A percentile compares a stretch with the other conserved stretches of the same genome.
These are phyloP conservation scores for Caenorhabditis drosophilae DNA, from an alignment of 2,888 invertebrate species.

Conservation along the genomic window DNA sequence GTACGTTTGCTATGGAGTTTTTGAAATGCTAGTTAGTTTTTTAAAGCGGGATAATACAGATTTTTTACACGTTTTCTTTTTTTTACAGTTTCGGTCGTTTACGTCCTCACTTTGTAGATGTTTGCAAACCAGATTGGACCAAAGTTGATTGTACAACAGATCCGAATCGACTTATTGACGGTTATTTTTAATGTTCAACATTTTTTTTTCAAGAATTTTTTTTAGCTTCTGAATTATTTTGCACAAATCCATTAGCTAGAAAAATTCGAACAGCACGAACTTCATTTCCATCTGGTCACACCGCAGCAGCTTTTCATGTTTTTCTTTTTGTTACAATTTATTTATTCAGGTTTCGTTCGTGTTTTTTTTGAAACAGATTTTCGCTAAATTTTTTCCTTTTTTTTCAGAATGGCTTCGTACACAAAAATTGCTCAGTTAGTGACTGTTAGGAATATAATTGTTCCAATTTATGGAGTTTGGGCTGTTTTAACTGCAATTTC, in stretches of 20 bases:
- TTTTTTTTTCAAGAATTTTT: slow-evolving; percentile 2
- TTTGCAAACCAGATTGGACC: slow-evolving; percentile 78
- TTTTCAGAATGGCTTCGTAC: slow-evolving; percentile 35
- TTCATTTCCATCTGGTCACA: slow-evolving; percentile 69
- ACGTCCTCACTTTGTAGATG: slow-evolving; percentile 88
- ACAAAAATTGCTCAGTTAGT: slow-evolving; percentile 33
- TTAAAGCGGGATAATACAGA: neutral
- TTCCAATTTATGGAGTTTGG: slow-evolving; percentile 43
- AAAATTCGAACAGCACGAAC: slow-evolving; percentile 60
- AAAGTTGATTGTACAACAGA: slow-evolving; percentile 54
- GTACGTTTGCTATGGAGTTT: slow-evolving; percentile 52
- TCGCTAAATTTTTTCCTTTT: neutral
- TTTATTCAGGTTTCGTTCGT: slow-evolving; percentile 52
- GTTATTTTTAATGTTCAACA: no score
- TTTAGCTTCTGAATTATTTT: slow-evolving; percentile 45
- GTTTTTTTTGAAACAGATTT: neutral
- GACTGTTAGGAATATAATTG: slow-evolving; percentile 30
- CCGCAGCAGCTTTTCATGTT: slow-evolving; percentile 61
- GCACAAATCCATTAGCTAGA: slow-evolving; percentile 39
- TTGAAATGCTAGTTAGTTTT: slow-evolving; percentile 39
- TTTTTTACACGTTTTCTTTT: neutral
- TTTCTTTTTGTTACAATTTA: slow-evolving; percentile 57
- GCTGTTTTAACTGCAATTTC: slow-evolving; percentile 52
- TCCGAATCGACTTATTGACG: slow-evolving; percentile 40
- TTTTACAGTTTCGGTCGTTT: slow-evolving; percentile 79